These are phyloP conservation scores for Henricia sp. DNA, from an alignment of 53 echinoderm and acorn worm species.

Conservation along the genomic window DNA sequence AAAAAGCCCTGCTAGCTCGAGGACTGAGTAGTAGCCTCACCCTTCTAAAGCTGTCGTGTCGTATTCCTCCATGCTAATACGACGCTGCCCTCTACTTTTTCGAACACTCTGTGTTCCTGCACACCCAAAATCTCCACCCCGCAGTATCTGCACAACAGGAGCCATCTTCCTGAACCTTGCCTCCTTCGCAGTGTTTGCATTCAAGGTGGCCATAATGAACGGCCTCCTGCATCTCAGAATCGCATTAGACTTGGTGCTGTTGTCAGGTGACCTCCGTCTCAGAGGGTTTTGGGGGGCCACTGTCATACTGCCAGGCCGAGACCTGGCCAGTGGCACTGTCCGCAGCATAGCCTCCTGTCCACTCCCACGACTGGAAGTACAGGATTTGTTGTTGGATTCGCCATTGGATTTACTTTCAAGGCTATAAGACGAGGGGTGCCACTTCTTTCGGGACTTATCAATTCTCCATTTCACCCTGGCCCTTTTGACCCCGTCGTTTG, in stretches of 20 bases:
- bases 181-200: background rate
- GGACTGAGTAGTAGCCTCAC: conserved; percentile 6
- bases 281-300: background rate
- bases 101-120: background rate
- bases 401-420: background rate
- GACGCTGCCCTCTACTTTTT: background rate
- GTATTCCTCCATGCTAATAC: conserved; percentile 9
- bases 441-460: background rate
- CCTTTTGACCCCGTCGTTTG: no score
- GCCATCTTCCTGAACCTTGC: background rate
- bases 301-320: background rate
- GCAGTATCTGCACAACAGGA: background rate
- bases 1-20: conserved; percentile 20
- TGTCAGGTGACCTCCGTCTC: background rate
- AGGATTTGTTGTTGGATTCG: no score
- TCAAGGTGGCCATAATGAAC: conserved; percentile 7
- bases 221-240: conserved; percentile 16
- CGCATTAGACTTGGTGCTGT: background rate
- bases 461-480: no score
- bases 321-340: background rate
- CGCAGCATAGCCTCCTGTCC: no score
- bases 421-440: background rate
- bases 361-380: no score
- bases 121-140: conserved; percentile 12
- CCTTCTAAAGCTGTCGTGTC: conserved; percentile 5